Conservation (phyloP, 2,113 vertebrate genomes). For the Rhinoptilus africanus region DNA sequence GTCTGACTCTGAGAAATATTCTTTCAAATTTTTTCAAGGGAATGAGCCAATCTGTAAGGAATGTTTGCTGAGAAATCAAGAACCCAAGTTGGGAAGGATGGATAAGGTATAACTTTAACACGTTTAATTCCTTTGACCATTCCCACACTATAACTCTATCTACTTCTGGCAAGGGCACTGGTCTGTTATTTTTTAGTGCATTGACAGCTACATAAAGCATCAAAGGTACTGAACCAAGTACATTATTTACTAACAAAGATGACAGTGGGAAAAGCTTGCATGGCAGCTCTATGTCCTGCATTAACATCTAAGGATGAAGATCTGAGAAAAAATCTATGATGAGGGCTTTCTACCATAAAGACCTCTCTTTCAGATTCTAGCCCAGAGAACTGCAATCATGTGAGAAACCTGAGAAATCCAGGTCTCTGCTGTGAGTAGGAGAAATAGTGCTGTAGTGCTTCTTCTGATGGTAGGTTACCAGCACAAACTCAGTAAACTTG, state of each 20-base stretch:
- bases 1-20: background rate
- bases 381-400: rapidly evolving
- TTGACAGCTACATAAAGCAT: background rate
- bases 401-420: background rate
- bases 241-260: conserved; percentile 2
- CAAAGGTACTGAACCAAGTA: background rate
- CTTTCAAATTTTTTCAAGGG: background rate
- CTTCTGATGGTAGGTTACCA: background rate
- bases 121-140: background rate
- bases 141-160: background rate
- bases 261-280: background rate
- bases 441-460: background rate
- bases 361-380: background rate
- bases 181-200: background rate
- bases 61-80: background rate
- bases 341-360: background rate
- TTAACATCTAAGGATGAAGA: background rate
- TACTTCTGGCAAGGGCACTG: background rate
- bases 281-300: background rate
- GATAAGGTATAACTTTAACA: background rate
- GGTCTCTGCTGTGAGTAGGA: background rate
- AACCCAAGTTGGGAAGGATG: background rate
- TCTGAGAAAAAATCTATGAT: background rate
- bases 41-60: background rate
- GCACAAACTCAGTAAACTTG: background rate